These are phyloP conservation scores for Vipera ursinii DNA, from an alignment of 2,797 vertebrate species.

Conservation along the genomic window DNA sequence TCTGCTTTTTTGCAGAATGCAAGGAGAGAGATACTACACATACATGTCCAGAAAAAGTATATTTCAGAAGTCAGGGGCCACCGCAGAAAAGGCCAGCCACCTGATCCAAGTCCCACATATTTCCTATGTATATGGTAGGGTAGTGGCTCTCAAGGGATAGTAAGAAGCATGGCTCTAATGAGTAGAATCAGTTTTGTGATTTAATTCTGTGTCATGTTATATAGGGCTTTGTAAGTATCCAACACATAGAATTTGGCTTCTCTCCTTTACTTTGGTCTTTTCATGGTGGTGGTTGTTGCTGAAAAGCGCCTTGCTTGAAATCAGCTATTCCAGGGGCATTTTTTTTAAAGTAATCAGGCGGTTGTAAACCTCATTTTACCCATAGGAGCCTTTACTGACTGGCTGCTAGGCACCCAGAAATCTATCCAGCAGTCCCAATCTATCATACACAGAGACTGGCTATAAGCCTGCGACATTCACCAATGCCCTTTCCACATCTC, in stretches of 20 bases:
- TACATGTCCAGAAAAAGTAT: not conserved
- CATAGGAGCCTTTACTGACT: not conserved
- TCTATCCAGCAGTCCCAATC: not conserved
- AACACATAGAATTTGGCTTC: not conserved
- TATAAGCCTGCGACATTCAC: not conserved
- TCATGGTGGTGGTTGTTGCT: not conserved
- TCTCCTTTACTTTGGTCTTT: not conserved
- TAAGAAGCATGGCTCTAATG: not conserved
- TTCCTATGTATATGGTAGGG: not conserved
- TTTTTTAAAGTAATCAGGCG: not conserved
- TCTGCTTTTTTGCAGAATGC: not conserved
- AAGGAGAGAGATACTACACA: not conserved
- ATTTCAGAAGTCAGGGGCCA: not conserved
- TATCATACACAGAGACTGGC: not conserved
- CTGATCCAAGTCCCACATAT: not conserved
- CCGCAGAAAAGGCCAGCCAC: not conserved
- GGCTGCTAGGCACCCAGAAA: not conserved
- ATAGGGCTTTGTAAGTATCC: not conserved
- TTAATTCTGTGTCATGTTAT: not conserved
- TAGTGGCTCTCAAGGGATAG: not conserved
- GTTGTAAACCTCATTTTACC: not conserved
- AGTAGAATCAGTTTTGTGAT: not conserved
- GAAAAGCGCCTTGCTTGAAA: not conserved
- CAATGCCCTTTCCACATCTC: not conserved
- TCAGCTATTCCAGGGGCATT: not conserved